A percentile compares a stretch with the other conserved stretches of the same genome.
Conservation (phyloP, 2,113 vertebrate species). For the Caloenas nicobarica region DNA sequence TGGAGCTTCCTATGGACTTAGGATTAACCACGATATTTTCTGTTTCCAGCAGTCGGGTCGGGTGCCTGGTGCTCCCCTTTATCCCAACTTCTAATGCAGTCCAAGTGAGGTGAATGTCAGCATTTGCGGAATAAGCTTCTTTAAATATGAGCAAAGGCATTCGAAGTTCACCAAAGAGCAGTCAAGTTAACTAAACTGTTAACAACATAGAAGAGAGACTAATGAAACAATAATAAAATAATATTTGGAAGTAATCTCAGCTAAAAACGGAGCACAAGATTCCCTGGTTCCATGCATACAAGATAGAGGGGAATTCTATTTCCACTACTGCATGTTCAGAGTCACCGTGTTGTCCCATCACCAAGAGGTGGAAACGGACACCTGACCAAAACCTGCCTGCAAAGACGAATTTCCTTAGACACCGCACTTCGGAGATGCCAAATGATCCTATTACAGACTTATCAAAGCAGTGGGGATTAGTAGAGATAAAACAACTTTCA, state of each 20-base stretch:
- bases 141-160: neutral
- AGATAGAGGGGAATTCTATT: neutral
- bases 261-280: neutral
- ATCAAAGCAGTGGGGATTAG: slow-evolving; percentile 76
- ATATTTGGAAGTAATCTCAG: neutral
- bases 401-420: neutral
- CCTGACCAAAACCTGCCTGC: slow-evolving; percentile 33
- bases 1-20: neutral
- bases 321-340: rapidly evolving
- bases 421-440: slow-evolving; percentile 49
- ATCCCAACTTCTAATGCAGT: neutral
- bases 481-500: slow-evolving; percentile 63
- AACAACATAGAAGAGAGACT: neutral
- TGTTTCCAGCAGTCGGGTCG: neutral
- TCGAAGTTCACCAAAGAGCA: neutral
- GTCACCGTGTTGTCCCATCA: rapidly evolving
- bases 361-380: neutral
- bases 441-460: slow-evolving; percentile 72
- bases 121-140: neutral
- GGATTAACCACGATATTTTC: rapidly evolving
- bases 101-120: neutral
- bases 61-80: neutral
- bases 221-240: neutral
- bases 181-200: neutral
- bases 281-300: neutral